Percentiles rank a stretch among this genome's conserved stretches.
These are phyloP conservation scores for Asobara japonica DNA, from an alignment of 1,140 invertebrate species.

Conservation along the genomic window DNA sequence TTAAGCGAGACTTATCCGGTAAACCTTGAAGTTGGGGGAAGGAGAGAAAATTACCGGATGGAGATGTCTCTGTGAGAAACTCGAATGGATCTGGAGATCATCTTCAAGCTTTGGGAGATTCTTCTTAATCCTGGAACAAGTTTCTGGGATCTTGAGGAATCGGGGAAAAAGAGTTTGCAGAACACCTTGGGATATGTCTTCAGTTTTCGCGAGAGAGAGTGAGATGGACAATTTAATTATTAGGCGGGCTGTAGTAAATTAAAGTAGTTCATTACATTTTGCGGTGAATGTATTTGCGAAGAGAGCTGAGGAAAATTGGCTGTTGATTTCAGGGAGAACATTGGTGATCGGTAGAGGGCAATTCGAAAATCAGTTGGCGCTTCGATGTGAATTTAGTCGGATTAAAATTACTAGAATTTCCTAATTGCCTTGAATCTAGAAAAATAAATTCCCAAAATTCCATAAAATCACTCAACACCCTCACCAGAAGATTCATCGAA, in stretches of 20 bases:
- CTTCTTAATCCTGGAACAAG: neutral
- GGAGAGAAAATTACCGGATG: slow-evolving; percentile 18
- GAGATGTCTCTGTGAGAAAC: slow-evolving; percentile 8
- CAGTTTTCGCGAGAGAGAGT: neutral
- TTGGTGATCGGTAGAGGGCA: too few relatives aligned
- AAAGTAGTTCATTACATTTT: neutral
- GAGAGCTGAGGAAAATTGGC: neutral
- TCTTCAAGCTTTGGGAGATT: neutral
- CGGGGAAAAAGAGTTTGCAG: neutral
- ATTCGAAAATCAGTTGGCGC: too few relatives aligned
- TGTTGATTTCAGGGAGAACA: neutral
- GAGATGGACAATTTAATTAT: neutral
- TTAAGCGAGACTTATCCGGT: neutral
- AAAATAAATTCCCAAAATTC: too few relatives aligned
- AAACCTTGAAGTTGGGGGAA: neutral
- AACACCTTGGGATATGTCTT: neutral
- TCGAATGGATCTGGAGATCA: neutral
- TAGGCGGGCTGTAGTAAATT: neutral
- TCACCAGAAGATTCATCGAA: too few relatives aligned
- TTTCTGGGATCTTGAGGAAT: neutral
- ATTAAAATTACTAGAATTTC: too few relatives aligned
- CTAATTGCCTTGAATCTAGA: too few relatives aligned
- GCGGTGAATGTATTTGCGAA: neutral
- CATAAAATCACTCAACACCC: too few relatives aligned
- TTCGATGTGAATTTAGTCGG: too few relatives aligned